Percentiles rank a stretch among this genome's conserved stretches.
Evolutionary conservation across 92 coral and sea anemone species (phyloP).

Genomic region (Parazoanthus atlanticus): DNA sequence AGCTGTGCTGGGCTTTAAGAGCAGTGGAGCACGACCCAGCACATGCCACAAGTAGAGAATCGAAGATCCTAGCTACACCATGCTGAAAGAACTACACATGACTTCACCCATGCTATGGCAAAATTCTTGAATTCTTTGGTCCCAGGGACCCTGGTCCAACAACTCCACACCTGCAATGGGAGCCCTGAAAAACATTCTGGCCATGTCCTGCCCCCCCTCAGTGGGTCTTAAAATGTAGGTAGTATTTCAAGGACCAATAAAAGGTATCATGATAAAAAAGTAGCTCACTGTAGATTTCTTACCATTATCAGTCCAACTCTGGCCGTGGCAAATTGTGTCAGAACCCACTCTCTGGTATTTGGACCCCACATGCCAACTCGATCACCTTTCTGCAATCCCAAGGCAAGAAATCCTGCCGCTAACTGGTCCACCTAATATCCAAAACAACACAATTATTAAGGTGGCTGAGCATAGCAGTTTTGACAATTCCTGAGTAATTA

Average conservation of each 20-base stretch:
- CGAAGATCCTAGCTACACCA: too few relatives aligned
- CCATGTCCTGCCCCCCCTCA: too few relatives aligned
- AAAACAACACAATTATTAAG: neutral
- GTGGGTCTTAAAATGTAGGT: neutral
- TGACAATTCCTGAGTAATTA: too few relatives aligned
- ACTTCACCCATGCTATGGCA: too few relatives aligned
- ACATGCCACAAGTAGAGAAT: too few relatives aligned
- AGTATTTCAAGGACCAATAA: neutral
- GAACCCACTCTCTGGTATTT: conserved; percentile 91
- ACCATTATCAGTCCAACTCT: conserved; percentile 93
- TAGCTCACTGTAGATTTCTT: neutral
- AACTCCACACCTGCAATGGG: too few relatives aligned
- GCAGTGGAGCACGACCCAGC: too few relatives aligned
- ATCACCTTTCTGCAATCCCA: conserved; percentile 92
- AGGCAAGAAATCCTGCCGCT: conserved; percentile 88
- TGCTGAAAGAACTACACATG: too few relatives aligned
- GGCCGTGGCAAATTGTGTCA: conserved; percentile 98
- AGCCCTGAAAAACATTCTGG: too few relatives aligned
- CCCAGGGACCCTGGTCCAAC: too few relatives aligned
- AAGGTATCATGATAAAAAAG: neutral
- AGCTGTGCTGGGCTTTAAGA: too few relatives aligned
- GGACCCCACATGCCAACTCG: conserved; percentile 99
- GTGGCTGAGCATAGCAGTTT: neutral
- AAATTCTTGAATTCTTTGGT: too few relatives aligned
- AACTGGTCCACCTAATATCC: conserved; percentile 74